A percentile compares a stretch with the other conserved stretches of the same genome.
phyloP scores from a whole-genome alignment of 2,113 vertebrate species.

The Lamprotornis superbus region DNA sequence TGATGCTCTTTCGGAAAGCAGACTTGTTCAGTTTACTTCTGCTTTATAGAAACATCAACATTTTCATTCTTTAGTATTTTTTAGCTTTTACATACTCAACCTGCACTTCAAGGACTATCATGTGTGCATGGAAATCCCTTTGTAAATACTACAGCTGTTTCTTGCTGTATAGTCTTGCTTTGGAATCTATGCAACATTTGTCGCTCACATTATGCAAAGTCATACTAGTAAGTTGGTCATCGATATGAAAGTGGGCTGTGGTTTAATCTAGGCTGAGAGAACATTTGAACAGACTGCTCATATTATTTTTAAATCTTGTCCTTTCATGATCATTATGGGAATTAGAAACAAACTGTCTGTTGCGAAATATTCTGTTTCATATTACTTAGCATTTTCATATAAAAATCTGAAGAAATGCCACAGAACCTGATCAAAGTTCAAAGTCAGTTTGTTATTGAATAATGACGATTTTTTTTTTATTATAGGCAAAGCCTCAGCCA shows the following conservation, averaged over 20 bases:
- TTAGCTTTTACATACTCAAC: not conserved
- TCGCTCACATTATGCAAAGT: not conserved
- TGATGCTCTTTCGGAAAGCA: not conserved
- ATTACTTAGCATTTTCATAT: conserved; percentile 48
- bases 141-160: not conserved
- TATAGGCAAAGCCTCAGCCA: conserved; percentile 76
- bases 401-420: conserved; percentile 54
- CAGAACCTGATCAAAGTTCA: conserved; percentile 60
- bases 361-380: conserved; percentile 56
- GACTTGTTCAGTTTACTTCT: not conserved
- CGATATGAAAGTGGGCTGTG: not conserved
- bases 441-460: conserved; percentile 55
- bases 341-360: conserved; percentile 44
- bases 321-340: conserved; percentile 3
- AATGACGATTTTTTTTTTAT: conserved; percentile 17
- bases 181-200: not conserved
- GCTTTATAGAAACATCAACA: not conserved
- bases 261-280: not conserved
- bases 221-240: not conserved
- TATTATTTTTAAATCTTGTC: conserved; percentile 16
- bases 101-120: not conserved
- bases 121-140: not conserved
- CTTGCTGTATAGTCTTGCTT: not conserved
- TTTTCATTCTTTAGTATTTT: not conserved
- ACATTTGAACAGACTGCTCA: conserved; percentile 11